A percentile compares a stretch with the other conserved stretches of the same genome.
Conservation (phyloP, 2,113 vertebrate genomes). For the Hipposideros armiger region DNA sequence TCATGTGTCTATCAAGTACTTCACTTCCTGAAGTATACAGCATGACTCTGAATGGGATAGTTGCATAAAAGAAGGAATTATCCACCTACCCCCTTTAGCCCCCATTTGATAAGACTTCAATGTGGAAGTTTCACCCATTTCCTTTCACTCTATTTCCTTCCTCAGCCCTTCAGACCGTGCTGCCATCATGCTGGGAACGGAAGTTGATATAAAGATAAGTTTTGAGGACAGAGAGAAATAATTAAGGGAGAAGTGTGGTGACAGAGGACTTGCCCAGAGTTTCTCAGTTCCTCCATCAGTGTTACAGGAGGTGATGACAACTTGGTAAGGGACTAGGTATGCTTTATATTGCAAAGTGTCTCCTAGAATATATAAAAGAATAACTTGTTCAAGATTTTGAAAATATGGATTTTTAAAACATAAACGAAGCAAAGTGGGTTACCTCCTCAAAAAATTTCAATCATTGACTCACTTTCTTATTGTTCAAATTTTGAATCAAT, state of each 20-base stretch:
- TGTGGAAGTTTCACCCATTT: neutral
- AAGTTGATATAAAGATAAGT: neutral
- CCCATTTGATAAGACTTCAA: neutral
- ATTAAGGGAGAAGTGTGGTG: neutral
- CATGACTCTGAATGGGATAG: neutral
- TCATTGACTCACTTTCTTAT: neutral
- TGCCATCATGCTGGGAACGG: neutral
- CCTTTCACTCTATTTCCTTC: neutral
- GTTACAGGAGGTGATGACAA: neutral
- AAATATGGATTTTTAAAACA: neutral
- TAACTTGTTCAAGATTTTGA: slow-evolving; percentile 17
- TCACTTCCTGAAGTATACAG: neutral
- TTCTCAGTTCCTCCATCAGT: neutral
- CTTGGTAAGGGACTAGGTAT: neutral
- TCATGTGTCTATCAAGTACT: neutral
- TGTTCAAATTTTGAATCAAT: neutral
- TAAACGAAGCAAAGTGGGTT: neutral
- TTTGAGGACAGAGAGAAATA: neutral
- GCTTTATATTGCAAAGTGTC: neutral
- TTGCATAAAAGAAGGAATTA: neutral
- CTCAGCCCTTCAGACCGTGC: neutral
- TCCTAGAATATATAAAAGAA: neutral
- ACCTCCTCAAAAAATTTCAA: neutral
- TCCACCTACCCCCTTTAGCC: too few relatives aligned
- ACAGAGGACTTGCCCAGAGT: neutral